Evolutionary conservation across 2,888 invertebrate genomes (phyloP), one percentile per base, ranked within the genome.

Genomic region (Apamea monoglypha): DNA sequence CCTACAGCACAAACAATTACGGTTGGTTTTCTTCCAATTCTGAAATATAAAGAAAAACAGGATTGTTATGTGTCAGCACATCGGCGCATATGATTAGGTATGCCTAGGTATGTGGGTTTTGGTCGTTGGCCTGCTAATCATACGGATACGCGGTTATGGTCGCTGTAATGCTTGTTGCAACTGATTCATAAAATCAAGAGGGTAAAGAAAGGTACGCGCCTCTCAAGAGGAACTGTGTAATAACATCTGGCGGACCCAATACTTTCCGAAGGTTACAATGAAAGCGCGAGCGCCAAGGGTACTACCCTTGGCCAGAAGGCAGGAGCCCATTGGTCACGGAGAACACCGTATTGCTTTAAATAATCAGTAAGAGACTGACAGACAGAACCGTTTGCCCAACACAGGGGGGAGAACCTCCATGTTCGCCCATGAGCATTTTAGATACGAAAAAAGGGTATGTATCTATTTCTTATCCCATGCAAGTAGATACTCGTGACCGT

Each of bases 11-110:
- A 95, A 71, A 95, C 79, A 74, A 96, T 94, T 16, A 94, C 75
- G 0, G 95, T 93, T 12, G 95, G 94, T 84, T 95, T 96, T 90
- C 96, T 93, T 67, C 96, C 96, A 80, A 95, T 89, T 84, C 96
- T 96, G 91, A 76, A 94, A 92, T 67, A 81, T 40, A 53, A 66
- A 44, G 40, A 10, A 69, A 74, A 56, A 66, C 44, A 67, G 21
- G 8, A 16, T 68, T 40, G 18, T 72, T 75, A n/a, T 14, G 7
- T 70, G 70, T 36, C 50, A 25, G 25, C 10, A 25, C 50, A 50
- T 50, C 25, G 8, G 50, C 36, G 6, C 16, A 25, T 69, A 25
- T 25, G 32, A 70, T 36, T 32, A 25, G 14, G 8, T 44, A 21
- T 40, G 59, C 7, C 2, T 40, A 40, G 6, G 1, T 21, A 53